phyloP scores from a whole-genome alignment of 2,797 vertebrate genomes.

The Taeniopygia guttata region DNA sequence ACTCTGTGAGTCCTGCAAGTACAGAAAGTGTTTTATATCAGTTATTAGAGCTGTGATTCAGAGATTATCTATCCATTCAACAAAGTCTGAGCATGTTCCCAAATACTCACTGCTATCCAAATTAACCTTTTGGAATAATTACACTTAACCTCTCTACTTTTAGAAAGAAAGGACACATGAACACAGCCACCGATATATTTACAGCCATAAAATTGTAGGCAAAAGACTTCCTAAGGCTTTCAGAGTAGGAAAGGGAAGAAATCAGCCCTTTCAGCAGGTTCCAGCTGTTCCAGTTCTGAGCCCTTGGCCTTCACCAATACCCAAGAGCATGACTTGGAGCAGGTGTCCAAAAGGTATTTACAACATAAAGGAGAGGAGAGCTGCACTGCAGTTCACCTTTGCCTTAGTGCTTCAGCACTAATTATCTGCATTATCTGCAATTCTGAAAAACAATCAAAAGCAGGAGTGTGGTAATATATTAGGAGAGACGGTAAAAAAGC shows the following conservation, averaged over 20 bases:
- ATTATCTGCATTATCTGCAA: not conserved
- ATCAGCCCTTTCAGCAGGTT: not conserved
- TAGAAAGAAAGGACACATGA: not conserved
- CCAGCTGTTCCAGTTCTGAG: not conserved
- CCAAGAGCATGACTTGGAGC: not conserved
- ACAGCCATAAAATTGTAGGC: not conserved
- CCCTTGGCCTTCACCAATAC: not conserved
- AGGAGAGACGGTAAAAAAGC: not conserved
- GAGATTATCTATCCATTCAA: not conserved
- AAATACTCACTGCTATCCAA: not conserved
- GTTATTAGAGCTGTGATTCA: not conserved
- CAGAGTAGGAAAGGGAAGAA: not conserved
- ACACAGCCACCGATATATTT: not conserved
- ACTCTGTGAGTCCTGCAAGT: not conserved
- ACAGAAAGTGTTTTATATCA: not conserved
- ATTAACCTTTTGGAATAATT: not conserved
- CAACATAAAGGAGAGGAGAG: not conserved
- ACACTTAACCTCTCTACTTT: not conserved
- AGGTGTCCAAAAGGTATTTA: not conserved
- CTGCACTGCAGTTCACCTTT: not conserved
- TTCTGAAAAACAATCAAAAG: not conserved
- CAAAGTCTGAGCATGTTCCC: not conserved
- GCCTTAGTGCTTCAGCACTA: not conserved
- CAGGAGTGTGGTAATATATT: not conserved
- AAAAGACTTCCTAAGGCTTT: not conserved